A percentile compares a stretch with the other conserved stretches of the same genome.
phyloP scores from a whole-genome alignment of 2,888 invertebrate species.

The Beris chalybata region DNA sequence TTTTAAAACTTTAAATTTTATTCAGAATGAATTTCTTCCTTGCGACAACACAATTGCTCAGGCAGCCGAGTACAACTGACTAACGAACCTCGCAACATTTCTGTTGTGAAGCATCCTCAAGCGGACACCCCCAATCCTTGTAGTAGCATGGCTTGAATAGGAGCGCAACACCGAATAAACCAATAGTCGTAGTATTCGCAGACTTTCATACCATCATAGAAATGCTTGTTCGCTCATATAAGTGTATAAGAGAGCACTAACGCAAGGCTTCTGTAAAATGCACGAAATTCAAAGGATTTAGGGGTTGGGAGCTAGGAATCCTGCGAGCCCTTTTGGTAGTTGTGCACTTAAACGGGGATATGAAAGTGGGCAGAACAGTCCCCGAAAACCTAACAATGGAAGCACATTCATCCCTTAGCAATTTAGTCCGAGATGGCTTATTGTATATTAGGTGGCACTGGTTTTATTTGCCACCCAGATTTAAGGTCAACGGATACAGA shows the following conservation, averaged over 20 bases:
- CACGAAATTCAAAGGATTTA: no score
- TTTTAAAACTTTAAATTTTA: background rate
- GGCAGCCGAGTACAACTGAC: constrained; percentile 21
- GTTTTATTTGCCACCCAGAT: constrained; percentile 7
- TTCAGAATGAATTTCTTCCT: background rate
- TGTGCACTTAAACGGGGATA: no score
- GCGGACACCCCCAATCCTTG: constrained; percentile 16
- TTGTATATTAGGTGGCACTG: constrained; percentile 8
- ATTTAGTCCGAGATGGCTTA: constrained; percentile 24
- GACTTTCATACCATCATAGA: no score
- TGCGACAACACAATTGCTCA: background rate
- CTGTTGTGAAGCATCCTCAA: constrained; percentile 2
- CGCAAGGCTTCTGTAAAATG: no score
- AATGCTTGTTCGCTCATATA: no score
- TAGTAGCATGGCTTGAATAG: constrained; percentile 2
- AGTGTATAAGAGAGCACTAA: no score
- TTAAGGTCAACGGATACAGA: background rate
- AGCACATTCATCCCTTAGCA: background rate
- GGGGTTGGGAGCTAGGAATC: no score
- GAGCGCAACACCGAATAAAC: no score
- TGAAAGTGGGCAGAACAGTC: no score
- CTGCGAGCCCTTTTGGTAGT: no score
- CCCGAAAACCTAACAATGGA: no score
- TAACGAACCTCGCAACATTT: constrained; percentile 15
- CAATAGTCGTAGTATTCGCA: no score